These are phyloP conservation scores for Carcharodon carcharias DNA, from an alignment of 2,797 vertebrate genomes.

Conservation along the genomic window DNA sequence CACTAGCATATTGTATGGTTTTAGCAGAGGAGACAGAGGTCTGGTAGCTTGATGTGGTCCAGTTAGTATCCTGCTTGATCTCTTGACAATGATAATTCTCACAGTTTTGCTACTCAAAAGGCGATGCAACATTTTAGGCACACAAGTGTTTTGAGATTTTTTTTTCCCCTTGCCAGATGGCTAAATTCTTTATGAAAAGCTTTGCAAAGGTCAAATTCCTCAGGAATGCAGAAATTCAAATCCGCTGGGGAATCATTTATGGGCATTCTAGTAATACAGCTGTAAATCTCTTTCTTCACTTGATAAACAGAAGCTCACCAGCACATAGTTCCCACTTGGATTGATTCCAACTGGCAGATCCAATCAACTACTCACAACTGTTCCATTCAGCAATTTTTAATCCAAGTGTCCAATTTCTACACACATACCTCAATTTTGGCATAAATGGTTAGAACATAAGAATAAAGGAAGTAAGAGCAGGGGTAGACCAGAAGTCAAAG, in stretches of 20 bases:
- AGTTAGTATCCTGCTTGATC: no score
- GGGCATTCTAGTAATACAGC: background rate
- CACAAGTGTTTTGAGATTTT: background rate
- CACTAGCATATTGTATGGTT: no score
- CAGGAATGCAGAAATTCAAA: background rate
- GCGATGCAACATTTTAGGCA: background rate
- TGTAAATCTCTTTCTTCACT: background rate
- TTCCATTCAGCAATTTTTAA: background rate
- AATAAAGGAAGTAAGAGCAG: no score
- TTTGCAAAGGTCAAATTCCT: background rate
- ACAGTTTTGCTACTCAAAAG: background rate
- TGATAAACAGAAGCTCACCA: background rate
- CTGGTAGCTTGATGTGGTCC: no score
- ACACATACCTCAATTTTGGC: background rate
- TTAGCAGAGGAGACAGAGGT: no score
- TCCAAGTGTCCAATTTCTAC: background rate
- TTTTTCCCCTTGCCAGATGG: background rate
- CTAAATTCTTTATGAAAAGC: background rate
- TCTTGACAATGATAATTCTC: background rate
- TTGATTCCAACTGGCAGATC: background rate
- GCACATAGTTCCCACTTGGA: background rate
- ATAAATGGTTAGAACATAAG: background rate
- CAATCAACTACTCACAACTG: background rate
- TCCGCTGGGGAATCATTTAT: background rate
- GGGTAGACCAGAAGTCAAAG: no score